Evolutionary conservation across 2,113 vertebrate genomes (phyloP), one percentile per base, ranked within the genome.

Genomic region (Sphyrna mokarran): DNA sequence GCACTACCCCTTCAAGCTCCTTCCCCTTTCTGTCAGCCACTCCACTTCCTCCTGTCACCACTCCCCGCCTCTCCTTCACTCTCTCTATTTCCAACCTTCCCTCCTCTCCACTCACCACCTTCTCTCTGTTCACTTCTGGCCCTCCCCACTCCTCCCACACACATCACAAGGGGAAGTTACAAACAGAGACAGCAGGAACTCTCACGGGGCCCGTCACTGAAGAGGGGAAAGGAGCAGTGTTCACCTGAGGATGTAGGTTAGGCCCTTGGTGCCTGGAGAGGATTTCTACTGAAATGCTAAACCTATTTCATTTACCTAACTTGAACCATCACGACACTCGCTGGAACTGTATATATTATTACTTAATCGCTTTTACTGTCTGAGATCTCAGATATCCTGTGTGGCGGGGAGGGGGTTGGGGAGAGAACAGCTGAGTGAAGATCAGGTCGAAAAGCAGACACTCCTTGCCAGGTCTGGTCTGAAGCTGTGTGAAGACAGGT

Each of bases 371-470:
- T 26, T 18, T 95, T n/a, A 13, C 3, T 69, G 18, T 83, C 83
- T 80, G 10, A 23, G 66, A 18, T 68, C 63, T 66, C 40, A 69
- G 54, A n/a, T 37, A 72, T 48, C 18, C 37, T 66, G 33, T 0
- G 43, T 37, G 37, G 54, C 22, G 95, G 85, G 70, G 54, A 63
- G 48, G 3, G 22, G 43, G 18, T 11, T 22, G 29, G 72, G 95
- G 87, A 96, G 96, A 78, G 91, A 96, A 54, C 95, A 43, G 80
- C 68, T 96, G 96, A 48, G 98, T 99, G 99, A 99, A 97, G 98
- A 98, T 96, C 98, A 96, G 97, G 98, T 97, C 98, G 96, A 96
- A 98, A 99, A 99, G 97, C 98, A 98, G 98, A 90, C 0, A 86
- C 0, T 29, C 68, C 0, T 61, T 97, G 98, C 98, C 97, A 63